Conservation (phyloP, 2,888 invertebrate genomes). For the Amphimallon solstitiale region DNA sequence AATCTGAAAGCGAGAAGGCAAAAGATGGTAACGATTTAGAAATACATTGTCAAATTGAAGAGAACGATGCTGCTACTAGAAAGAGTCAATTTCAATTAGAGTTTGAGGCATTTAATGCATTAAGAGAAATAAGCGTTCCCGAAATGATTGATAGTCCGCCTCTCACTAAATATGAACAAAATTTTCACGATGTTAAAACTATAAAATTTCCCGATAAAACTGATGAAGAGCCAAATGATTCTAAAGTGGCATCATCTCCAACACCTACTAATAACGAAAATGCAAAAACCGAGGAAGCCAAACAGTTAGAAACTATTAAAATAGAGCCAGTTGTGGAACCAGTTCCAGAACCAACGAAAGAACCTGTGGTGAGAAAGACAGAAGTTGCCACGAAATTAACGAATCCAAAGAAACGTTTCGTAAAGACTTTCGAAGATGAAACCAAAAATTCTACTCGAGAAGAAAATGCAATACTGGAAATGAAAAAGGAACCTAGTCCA, state of each 20-base stretch:
- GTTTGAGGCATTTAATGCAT: constrained; percentile 69
- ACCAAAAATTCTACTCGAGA: constrained; percentile 37
- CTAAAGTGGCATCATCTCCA: constrained; percentile 8
- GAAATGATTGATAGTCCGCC: constrained; percentile 68
- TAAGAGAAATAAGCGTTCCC: constrained; percentile 71
- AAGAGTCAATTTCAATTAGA: constrained; percentile 53
- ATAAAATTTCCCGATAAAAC: constrained; percentile 59
- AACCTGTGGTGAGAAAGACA: constrained; percentile 22
- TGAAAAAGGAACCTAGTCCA: constrained; percentile 4
- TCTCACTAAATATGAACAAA: constrained; percentile 56
- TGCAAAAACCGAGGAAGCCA: not conserved
- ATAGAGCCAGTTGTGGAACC: constrained; percentile 1
- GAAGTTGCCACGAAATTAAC: constrained; percentile 55
- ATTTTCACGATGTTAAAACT: constrained; percentile 60
- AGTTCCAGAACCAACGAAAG: not conserved
- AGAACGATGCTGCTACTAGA: constrained; percentile 7
- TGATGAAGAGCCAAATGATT: constrained; percentile 8
- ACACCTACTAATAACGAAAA: constrained; percentile 1
- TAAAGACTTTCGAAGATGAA: constrained; percentile 60
- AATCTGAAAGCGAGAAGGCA: constrained; percentile 26
- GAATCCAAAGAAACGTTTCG: constrained; percentile 61
- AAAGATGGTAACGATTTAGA: constrained; percentile 34
- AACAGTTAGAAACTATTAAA: constrained; percentile 2
- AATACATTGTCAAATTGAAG: not conserved
- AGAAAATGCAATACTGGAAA: constrained; percentile 46